These are phyloP conservation scores for Achlya flavicornis DNA, from an alignment of 2,888 invertebrate genomes.

Conservation along the genomic window DNA sequence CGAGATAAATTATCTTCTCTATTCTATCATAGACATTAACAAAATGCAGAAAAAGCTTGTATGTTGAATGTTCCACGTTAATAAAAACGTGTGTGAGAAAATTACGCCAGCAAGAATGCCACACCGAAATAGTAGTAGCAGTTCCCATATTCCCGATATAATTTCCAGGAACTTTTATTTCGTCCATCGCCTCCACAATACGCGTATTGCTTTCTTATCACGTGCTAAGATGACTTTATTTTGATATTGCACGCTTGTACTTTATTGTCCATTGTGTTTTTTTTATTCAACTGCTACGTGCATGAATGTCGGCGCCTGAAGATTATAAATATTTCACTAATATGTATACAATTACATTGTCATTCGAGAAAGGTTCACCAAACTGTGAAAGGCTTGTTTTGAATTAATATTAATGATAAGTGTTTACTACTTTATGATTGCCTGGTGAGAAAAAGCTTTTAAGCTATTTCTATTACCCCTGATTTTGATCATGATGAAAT, in stretches of 20 bases:
- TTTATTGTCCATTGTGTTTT: slow-evolving; percentile 74
- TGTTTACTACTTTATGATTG: slow-evolving; percentile 14
- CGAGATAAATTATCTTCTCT: no score
- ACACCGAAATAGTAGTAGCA: slow-evolving; percentile 4
- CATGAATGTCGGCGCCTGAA: slow-evolving; percentile 43
- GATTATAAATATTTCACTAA: slow-evolving; percentile 49
- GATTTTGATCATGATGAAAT: neutral
- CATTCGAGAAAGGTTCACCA: slow-evolving; percentile 39
- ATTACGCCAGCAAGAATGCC: slow-evolving; percentile 31
- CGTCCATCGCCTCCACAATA: slow-evolving; percentile 26
- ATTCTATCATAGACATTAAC: no score
- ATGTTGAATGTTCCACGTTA: neutral
- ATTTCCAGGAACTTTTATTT: slow-evolving; percentile 59
- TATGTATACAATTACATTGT: slow-evolving; percentile 26
- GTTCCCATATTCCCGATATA: slow-evolving; percentile 45
- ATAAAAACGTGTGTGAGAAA: slow-evolving; percentile 8
- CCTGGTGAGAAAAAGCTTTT: neutral
- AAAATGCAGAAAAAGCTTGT: neutral
- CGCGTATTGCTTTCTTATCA: slow-evolving; percentile 58
- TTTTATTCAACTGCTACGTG: slow-evolving; percentile 62
- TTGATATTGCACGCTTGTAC: slow-evolving; percentile 71
- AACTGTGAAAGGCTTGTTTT: slow-evolving; percentile 37
- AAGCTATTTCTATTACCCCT: no score
- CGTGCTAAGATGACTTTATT: slow-evolving; percentile 76
- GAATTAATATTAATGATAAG: slow-evolving; percentile 35